Conservation (phyloP, 2,797 vertebrate genomes). For the Notoglanidium macrostoma region DNA sequence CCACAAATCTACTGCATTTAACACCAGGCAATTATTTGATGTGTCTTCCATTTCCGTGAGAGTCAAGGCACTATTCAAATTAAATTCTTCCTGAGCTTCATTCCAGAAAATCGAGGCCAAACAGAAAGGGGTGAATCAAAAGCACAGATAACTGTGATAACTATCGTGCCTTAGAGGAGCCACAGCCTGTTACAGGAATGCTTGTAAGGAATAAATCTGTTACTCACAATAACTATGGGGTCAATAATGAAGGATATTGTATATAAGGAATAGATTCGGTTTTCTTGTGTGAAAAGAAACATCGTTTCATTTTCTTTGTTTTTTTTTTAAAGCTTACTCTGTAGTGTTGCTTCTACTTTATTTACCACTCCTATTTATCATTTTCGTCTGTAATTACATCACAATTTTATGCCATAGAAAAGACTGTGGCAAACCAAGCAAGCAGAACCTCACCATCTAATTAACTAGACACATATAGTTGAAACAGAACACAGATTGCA, state of each 20-base stretch:
- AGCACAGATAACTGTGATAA: not conserved
- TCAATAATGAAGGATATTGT: not conserved
- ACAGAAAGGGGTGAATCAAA: not conserved
- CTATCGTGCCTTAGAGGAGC: not conserved
- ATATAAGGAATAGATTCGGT: not conserved
- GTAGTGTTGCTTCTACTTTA: not conserved
- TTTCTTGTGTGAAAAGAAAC: not conserved
- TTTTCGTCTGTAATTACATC: too few species aligned
- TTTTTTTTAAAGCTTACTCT: not conserved
- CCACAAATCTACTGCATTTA: not conserved
- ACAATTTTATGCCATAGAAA: too few species aligned
- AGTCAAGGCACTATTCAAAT: not conserved
- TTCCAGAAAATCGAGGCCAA: not conserved
- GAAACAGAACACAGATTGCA: too few species aligned
- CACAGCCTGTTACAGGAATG: not conserved
- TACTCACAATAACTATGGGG: not conserved
- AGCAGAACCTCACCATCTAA: not conserved
- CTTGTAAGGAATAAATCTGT: not conserved
- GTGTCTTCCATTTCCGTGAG: not conserved
- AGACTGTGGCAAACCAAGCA: too few species aligned
- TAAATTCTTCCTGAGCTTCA: not conserved
- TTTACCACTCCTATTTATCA: not conserved
- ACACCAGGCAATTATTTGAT: not conserved
- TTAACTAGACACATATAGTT: not conserved
- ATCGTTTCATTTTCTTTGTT: not conserved